phyloP scores from a whole-genome alignment of 2,888 invertebrate genomes.

The Esperia sulphurella region DNA sequence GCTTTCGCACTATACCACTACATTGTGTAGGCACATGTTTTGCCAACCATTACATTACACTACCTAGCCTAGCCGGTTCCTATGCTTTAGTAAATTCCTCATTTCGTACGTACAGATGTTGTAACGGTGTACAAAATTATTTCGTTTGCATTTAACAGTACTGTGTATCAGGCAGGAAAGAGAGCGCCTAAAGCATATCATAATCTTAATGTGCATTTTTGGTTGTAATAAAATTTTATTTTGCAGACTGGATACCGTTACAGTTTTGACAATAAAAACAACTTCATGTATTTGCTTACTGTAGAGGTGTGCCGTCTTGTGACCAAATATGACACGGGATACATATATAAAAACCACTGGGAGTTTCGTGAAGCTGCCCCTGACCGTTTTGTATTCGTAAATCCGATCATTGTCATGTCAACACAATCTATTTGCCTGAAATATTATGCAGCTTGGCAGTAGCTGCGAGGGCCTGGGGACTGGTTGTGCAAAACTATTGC shows the following conservation, averaged over 20 bases:
- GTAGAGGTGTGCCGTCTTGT: slow-evolving; percentile 10
- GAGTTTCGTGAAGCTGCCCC: slow-evolving; percentile 15
- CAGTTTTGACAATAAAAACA: slow-evolving; percentile 16
- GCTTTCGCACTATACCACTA: slow-evolving; percentile 25
- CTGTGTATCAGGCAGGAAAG: slow-evolving; percentile 1
- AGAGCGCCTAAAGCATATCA: slow-evolving; percentile 4
- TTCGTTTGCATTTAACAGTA: not conserved
- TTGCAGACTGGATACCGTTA: slow-evolving; percentile 18
- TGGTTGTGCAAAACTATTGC: slow-evolving; percentile 64
- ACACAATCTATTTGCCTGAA: slow-evolving; percentile 24
- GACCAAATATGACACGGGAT: not conserved
- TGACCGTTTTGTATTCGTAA: slow-evolving; percentile 28
- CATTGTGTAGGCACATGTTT: slow-evolving; percentile 16
- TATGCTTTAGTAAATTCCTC: slow-evolving; percentile 1
- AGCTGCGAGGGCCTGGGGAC: slow-evolving; percentile 38
- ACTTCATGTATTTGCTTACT: slow-evolving; percentile 12
- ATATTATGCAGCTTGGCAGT: slow-evolving; percentile 42
- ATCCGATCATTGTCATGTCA: slow-evolving; percentile 24
- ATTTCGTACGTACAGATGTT: not conserved
- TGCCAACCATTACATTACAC: not conserved
- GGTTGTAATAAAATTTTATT: slow-evolving; percentile 14
- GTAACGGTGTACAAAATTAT: slow-evolving; percentile 1
- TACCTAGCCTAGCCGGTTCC: not conserved
- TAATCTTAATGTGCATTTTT: slow-evolving; percentile 6
- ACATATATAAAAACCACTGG: slow-evolving; percentile 11